phyloP scores from a whole-genome alignment of 2,797 vertebrate species.

The Oophaga sylvatica region DNA sequence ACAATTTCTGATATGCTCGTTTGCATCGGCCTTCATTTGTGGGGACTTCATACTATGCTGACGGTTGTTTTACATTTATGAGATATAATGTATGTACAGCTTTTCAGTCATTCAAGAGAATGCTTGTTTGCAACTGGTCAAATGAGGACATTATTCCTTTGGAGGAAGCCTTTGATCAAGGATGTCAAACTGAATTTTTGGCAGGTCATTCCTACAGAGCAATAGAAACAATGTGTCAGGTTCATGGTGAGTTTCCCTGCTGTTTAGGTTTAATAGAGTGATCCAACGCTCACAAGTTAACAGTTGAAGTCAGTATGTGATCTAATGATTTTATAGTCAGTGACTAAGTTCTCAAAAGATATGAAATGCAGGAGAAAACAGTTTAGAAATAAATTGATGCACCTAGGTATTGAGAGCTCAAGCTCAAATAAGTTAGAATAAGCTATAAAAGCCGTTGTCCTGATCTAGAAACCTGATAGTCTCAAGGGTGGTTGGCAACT shows the following conservation, averaged over 20 bases:
- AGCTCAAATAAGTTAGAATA: no score
- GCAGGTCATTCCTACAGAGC: constrained; percentile 43
- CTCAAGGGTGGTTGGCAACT: no score
- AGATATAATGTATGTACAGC: constrained; percentile 12
- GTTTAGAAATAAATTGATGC: constrained; percentile 22
- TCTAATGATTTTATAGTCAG: constrained; percentile 10
- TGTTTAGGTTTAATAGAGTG: constrained; percentile 43
- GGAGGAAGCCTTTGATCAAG: constrained; percentile 35
- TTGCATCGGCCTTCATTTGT: no score
- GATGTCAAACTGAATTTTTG: constrained; percentile 43
- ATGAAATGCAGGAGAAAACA: constrained; percentile 4
- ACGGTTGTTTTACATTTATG: neutral
- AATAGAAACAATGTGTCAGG: constrained; percentile 50
- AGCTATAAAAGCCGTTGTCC: no score
- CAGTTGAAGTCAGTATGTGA: constrained; percentile 7
- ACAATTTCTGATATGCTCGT: no score
- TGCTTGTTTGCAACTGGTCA: constrained; percentile 42
- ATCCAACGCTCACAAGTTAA: constrained; percentile 24
- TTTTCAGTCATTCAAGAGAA: neutral
- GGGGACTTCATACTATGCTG: neutral
- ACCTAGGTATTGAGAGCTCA: neutral
- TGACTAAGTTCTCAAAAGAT: constrained; percentile 13
- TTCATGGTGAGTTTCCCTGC: constrained; percentile 43
- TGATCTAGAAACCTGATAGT: no score
- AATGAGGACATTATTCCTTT: constrained; percentile 45